A percentile compares a stretch with the other conserved stretches of the same genome.
Evolutionary conservation across 2,797 vertebrate genomes (phyloP).

Genomic region (Enteromius afrohamiltoni): DNA sequence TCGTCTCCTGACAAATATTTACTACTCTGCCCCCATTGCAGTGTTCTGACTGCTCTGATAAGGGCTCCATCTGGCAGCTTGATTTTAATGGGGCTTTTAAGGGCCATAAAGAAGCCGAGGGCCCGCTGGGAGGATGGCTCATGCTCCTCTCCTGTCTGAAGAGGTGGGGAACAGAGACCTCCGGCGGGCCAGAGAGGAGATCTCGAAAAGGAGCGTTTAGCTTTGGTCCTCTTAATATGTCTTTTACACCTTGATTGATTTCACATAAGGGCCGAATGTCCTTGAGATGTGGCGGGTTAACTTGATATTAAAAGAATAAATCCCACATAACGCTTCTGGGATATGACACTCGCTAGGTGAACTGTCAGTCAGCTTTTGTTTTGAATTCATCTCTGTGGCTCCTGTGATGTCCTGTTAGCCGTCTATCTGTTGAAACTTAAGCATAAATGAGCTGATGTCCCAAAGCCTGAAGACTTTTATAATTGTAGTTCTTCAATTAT

Average conservation of each 20-base stretch:
- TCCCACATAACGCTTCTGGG: slow-evolving; percentile 3
- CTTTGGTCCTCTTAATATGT: slow-evolving; percentile 39
- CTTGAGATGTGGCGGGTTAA: slow-evolving; percentile 27
- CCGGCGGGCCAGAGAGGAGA: slow-evolving; percentile 7
- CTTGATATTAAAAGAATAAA: slow-evolving; percentile 36
- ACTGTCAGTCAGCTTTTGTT: slow-evolving; percentile 28
- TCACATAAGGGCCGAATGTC: slow-evolving; percentile 4
- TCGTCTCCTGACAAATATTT: slow-evolving; percentile 77
- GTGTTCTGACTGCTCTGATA: slow-evolving; percentile 68
- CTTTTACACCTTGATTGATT: slow-evolving; percentile 44
- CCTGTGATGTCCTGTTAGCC: background rate
- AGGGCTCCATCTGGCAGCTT: slow-evolving; percentile 77
- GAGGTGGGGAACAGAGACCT: slow-evolving; percentile 29
- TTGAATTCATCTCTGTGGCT: background rate
- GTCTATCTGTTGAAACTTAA: slow-evolving; percentile 40
- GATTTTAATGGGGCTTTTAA: slow-evolving; percentile 71
- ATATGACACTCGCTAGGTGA: slow-evolving; percentile 15
- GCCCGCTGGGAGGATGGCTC: slow-evolving; percentile 62
- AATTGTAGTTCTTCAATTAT: background rate
- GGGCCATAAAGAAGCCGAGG: slow-evolving; percentile 73
- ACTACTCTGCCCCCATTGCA: slow-evolving; percentile 66
- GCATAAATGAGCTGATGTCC: slow-evolving; percentile 47
- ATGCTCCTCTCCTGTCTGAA: slow-evolving; percentile 21
- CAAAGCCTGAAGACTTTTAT: slow-evolving; percentile 9
- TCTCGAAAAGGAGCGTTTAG: slow-evolving; percentile 24